A percentile compares a stretch with the other conserved stretches of the same genome.
These are phyloP conservation scores for Drosophila pseudoananassae DNA, from an alignment of 1,140 invertebrate species.

Conservation along the genomic window DNA sequence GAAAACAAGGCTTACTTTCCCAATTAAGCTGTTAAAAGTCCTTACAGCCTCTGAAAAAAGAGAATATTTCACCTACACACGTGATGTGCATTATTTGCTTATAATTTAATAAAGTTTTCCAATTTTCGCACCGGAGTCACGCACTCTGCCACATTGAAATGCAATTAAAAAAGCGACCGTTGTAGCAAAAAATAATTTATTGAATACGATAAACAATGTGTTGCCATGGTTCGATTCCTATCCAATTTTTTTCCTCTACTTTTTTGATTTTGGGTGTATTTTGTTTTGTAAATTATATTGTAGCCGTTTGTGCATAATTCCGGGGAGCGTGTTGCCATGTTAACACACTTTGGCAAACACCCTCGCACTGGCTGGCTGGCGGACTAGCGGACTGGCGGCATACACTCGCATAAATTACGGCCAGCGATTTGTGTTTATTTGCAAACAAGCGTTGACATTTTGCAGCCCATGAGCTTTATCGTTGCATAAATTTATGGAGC, in stretches of 20 bases:
- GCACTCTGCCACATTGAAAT: slow-evolving; percentile 60
- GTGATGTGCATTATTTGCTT: slow-evolving; percentile 63
- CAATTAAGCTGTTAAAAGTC: slow-evolving; percentile 3
- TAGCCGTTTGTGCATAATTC: slow-evolving; percentile 35
- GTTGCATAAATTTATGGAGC: slow-evolving; percentile 59
- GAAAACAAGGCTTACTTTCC: background rate
- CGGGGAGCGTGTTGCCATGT: slow-evolving; percentile 56
- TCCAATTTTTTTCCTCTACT: slow-evolving; percentile 14
- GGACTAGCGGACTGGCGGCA: no score
- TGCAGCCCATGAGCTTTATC: slow-evolving; percentile 48
- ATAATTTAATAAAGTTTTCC: slow-evolving; percentile 72
- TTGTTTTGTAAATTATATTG: slow-evolving; percentile 47
- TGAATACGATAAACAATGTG: slow-evolving; percentile 60
- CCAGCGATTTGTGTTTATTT: slow-evolving; percentile 77
- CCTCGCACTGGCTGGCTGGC: background rate
- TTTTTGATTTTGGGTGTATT: slow-evolving; percentile 4
- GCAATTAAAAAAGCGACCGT: slow-evolving; percentile 38
- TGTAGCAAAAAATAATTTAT: slow-evolving; percentile 51
- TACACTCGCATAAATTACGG: slow-evolving; percentile 58
- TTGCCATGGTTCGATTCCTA: slow-evolving; percentile 54
- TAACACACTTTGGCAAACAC: slow-evolving; percentile 25
- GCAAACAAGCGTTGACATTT: slow-evolving; percentile 62
- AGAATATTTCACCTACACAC: background rate
- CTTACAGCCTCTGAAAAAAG: background rate
- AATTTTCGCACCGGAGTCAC: slow-evolving; percentile 47